Percentiles rank a stretch among this genome's conserved stretches.
Evolutionary conservation across 1,140 invertebrate genomes (phyloP).

Genomic region (Himalopsyche phryganea): DNA sequence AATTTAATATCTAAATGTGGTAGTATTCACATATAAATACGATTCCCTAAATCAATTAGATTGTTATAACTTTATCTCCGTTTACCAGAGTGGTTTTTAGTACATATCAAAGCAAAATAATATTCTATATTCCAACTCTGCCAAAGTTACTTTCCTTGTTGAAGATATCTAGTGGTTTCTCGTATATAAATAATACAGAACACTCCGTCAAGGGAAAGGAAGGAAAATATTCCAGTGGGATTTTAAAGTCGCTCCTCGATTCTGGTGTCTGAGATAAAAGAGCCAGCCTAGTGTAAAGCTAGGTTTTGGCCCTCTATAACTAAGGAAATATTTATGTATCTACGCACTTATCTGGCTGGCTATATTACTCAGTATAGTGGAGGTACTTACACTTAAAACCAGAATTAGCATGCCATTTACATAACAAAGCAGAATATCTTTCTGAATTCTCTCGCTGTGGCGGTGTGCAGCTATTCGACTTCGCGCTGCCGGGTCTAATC

Average conservation of each 20-base stretch:
- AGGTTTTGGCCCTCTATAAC: constrained; percentile 3
- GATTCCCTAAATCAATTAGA: no score
- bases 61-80: no score
- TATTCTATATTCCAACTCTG: no score
- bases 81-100: no score
- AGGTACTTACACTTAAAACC: constrained; percentile 3
- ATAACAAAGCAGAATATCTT: constrained; percentile 6
- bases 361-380: constrained; percentile 3
- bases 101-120: no score
- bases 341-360: constrained; percentile 1
- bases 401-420: constrained; percentile 7
- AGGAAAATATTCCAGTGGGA: constrained; percentile 1
- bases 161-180: no score
- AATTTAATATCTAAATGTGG: no score
- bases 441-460: neutral
- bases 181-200: no score
- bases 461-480: neutral
- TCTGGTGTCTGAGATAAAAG: neutral
- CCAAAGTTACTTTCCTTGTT: no score
- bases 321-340: neutral
- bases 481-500: neutral
- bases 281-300: neutral
- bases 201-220: neutral
- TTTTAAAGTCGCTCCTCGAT: neutral
- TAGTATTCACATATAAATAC: no score